Conservation (phyloP, 2,888 invertebrate species). For the Azorinus chamasolen region DNA sequence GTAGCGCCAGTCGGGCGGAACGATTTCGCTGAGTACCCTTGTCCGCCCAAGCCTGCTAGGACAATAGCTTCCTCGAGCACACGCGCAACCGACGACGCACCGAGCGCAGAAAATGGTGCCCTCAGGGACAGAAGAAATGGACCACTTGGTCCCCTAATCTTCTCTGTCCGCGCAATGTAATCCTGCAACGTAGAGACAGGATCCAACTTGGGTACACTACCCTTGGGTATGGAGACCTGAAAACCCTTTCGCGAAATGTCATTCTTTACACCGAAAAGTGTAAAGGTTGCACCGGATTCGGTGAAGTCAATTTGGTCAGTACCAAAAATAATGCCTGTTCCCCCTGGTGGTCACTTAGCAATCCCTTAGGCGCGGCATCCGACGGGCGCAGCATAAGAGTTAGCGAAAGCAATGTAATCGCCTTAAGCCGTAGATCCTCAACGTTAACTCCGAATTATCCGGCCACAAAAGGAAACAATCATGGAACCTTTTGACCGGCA, state of each 20-base stretch:
- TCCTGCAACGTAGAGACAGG: slow-evolving; percentile 7
- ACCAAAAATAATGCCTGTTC: slow-evolving; percentile 4
- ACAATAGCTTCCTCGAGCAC: slow-evolving; percentile 16
- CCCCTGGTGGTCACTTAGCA: neutral
- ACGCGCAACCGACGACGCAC: neutral
- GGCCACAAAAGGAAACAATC: neutral
- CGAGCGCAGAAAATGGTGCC: neutral
- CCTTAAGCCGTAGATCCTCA: slow-evolving; percentile 2
- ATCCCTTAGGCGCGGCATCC: slow-evolving; percentile 1
- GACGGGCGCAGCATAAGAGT: slow-evolving; percentile 21
- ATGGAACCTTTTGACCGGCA: neutral
- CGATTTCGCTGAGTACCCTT: slow-evolving; percentile 16
- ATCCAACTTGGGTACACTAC: slow-evolving; percentile 2
- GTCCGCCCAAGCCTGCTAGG: slow-evolving; percentile 9
- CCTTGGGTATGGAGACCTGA: slow-evolving; percentile 5
- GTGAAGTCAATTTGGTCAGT: slow-evolving; percentile 1
- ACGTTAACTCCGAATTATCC: neutral
- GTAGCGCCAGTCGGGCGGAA: slow-evolving; percentile 25
- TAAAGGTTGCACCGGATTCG: neutral
- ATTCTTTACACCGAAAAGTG: slow-evolving; percentile 3
- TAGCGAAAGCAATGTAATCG: slow-evolving; percentile 7
- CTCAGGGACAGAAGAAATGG: neutral
- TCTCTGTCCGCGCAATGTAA: slow-evolving; percentile 2
- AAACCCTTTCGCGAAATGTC: slow-evolving; percentile 18
- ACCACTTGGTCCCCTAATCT: neutral